Evolutionary conservation across 1,140 invertebrate genomes (phyloP).

Genomic region (Zaprionus taronus): DNA sequence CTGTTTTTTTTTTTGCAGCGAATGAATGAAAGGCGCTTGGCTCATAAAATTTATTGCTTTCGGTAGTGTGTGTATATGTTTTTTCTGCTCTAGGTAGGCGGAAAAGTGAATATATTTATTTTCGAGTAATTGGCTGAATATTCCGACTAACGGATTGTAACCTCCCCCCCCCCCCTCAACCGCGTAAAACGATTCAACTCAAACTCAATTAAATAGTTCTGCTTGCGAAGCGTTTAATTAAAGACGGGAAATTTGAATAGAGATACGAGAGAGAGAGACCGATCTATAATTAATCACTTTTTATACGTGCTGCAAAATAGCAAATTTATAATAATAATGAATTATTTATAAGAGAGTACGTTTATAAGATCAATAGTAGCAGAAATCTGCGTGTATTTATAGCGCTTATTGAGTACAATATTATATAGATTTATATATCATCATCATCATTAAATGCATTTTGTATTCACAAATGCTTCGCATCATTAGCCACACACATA

Average conservation of each 20-base stretch:
- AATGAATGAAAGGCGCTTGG: constrained; percentile 75
- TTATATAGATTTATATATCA: neutral
- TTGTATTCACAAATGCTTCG: neutral
- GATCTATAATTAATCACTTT: constrained; percentile 6
- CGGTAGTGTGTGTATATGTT: constrained; percentile 26
- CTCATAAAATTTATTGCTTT: constrained; percentile 74
- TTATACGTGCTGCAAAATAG: neutral
- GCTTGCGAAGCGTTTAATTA: constrained; percentile 1
- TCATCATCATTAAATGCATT: neutral
- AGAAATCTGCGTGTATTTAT: neutral
- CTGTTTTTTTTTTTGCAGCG: constrained; percentile 56
- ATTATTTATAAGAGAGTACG: neutral
- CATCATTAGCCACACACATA: constrained; percentile 34
- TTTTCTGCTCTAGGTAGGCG: constrained; percentile 25
- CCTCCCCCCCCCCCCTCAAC: neutral
- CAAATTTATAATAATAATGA: neutral
- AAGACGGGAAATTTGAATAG: constrained; percentile 1
- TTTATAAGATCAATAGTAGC: neutral
- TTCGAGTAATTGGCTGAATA: constrained; percentile 31
- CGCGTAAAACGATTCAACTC: neutral
- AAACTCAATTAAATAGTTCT: constrained; percentile 3
- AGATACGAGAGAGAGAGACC: neutral
- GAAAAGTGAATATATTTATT: constrained; percentile 52
- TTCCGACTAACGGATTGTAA: constrained; percentile 18
- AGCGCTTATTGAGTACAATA: neutral